Evolutionary conservation across 2,888 invertebrate species (phyloP).

Genomic region (Ecliptopera silaceata): DNA sequence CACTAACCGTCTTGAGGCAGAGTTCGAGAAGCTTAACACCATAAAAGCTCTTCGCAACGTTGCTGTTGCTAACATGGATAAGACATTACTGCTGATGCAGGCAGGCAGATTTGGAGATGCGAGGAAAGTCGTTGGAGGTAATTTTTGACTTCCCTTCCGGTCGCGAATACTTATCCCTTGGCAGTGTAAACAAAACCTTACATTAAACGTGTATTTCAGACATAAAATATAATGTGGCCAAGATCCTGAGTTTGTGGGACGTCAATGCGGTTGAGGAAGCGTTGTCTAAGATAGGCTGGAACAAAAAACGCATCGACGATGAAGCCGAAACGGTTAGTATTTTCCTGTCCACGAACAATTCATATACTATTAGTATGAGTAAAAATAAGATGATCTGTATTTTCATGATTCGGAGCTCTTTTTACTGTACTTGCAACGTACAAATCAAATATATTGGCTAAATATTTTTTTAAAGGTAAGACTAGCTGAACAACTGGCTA

Average conservation of each 20-base stretch:
- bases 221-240: slow-evolving; percentile 85
- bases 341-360: not conserved
- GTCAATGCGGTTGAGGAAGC: slow-evolving; percentile 93
- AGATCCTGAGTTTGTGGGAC: slow-evolving; percentile 92
- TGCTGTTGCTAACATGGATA: slow-evolving; percentile 90
- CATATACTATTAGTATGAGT: no score
- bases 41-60: slow-evolving; percentile 90
- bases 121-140: slow-evolving; percentile 46
- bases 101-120: slow-evolving; percentile 73
- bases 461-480: slow-evolving; percentile 1
- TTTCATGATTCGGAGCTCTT: no score
- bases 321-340: slow-evolving; percentile 56
- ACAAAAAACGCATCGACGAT: slow-evolving; percentile 77
- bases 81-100: slow-evolving; percentile 88
- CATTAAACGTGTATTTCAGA: slow-evolving; percentile 47
- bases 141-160: no score
- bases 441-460: no score
- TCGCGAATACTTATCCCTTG: no score
- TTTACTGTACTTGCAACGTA: no score
- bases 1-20: slow-evolving; percentile 90
- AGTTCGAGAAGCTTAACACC: slow-evolving; percentile 91
- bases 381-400: no score
- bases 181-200: no score
- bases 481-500: not conserved
- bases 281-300: slow-evolving; percentile 90